Conservation (phyloP, 2,113 vertebrate species). For the Thunnus maccoyii region DNA sequence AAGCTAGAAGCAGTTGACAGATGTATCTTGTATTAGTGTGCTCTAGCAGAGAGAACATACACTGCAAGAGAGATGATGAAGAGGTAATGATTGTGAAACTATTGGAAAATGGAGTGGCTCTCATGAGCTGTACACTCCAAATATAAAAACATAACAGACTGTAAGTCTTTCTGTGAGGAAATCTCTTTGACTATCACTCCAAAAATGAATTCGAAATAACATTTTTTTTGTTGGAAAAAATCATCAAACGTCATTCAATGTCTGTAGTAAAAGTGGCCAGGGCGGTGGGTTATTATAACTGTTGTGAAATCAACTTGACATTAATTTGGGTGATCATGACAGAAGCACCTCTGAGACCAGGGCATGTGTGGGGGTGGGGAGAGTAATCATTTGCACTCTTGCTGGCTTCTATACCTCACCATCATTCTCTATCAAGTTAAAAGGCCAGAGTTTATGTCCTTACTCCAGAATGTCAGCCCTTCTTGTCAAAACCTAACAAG, state of each 20-base stretch:
- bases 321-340: slow-evolving; percentile 41
- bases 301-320: slow-evolving; percentile 45
- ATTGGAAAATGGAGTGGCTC: not conserved
- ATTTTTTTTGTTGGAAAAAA: not conserved
- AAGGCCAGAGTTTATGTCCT: slow-evolving; percentile 64
- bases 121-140: not conserved
- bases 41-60: not conserved
- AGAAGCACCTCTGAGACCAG: slow-evolving; percentile 21
- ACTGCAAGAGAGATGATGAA: not conserved
- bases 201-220: not conserved
- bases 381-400: slow-evolving; percentile 27
- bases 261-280: slow-evolving; percentile 2
- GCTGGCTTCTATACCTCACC: slow-evolving; percentile 41
- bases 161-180: too few species aligned
- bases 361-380: not conserved
- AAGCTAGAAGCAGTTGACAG: slow-evolving; percentile 31
- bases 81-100: not conserved
- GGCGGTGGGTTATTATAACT: slow-evolving; percentile 12
- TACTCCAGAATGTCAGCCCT: slow-evolving; percentile 26
- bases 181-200: not conserved
- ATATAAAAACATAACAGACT: not conserved
- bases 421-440: slow-evolving; percentile 74
- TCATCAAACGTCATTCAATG: not conserved
- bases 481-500: slow-evolving; percentile 61
- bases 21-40: slow-evolving; percentile 34